Base-by-base conservation (phyloP, 2,797 vertebrate species). In the Mustela erminea region DNA sequence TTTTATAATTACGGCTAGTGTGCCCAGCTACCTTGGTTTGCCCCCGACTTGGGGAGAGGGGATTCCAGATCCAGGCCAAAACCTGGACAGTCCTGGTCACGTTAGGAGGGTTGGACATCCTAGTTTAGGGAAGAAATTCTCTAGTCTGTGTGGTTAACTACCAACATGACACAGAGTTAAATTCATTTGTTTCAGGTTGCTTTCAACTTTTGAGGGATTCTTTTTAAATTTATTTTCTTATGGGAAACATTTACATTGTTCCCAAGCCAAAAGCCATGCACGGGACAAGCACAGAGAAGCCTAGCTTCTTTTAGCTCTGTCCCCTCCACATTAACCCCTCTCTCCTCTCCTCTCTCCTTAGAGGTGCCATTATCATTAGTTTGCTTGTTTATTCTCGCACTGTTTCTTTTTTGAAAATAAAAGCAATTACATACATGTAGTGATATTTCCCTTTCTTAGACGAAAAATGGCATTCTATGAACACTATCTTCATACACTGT, bases 361-460 rank as follows among this genome's bases (percentile, higher is more conserved):
- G 18, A 90, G 7, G 15, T 58, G n/a, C 38, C 25, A 41, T 68
- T 89, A 60, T 77, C n/a, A 68, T 35, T 58, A 38, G 43, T 23
- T 38, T 21, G 81, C 62, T 78, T 38, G 4, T 92, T 95, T 88
- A 84, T 78, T 74, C 38, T 81, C 35, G 7, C 29, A 68, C 35
- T 70, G 17, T 89, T 95, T 74, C 62, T 81, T 60, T 96, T 32
- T 70, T 62, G 23, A 90, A 96, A 95, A 92, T 54, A 35, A 21
- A 81, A 87, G 6, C 15, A 93, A 81, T 64, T 46, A 13, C 20
- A 23, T 60, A 14, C 8, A 38, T 10, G 10, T 12, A 87, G n/a
- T 52, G 62, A 43, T 83, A 49, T 23, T 21, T 90, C 35, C 38
- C 41, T 90, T 62, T 38, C 32, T 89, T 78, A 84, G 2, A 60